Evolutionary conservation across 1,140 invertebrate species (phyloP).

Genomic region (Drosophila lacertosa): DNA sequence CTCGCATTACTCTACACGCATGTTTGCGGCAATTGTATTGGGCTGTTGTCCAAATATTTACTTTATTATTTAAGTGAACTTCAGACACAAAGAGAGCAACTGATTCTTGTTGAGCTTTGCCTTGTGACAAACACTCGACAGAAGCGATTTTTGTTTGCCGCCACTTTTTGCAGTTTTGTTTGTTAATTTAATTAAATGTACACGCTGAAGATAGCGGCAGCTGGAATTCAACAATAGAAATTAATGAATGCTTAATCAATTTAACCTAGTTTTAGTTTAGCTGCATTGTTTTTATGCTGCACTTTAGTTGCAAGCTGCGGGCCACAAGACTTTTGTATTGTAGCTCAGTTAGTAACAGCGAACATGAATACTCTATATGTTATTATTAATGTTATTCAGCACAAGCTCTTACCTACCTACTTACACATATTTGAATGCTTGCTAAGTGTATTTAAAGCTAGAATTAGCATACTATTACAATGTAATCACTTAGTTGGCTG

Average conservation of each 20-base stretch:
- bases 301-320: neutral
- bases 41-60: constrained; percentile 66
- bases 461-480: neutral
- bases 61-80: constrained; percentile 37
- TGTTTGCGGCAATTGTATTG: constrained; percentile 29
- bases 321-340: neutral
- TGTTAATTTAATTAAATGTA: constrained; percentile 69
- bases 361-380: no score
- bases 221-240: constrained; percentile 39
- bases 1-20: constrained; percentile 24
- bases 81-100: neutral
- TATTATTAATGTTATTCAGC: no score
- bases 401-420: no score
- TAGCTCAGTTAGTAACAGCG: no score
- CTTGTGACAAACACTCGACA: neutral
- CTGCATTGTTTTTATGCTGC: constrained; percentile 28
- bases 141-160: constrained; percentile 21
- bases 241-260: constrained; percentile 64
- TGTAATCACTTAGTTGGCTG: neutral
- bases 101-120: constrained; percentile 5
- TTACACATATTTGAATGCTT: no score
- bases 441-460: no score
- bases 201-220: constrained; percentile 13
- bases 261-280: constrained; percentile 66
- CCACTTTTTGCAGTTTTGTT: constrained; percentile 20